These are phyloP conservation scores for Xestia xanthographa DNA, from an alignment of 2,888 invertebrate species.

Conservation along the genomic window DNA sequence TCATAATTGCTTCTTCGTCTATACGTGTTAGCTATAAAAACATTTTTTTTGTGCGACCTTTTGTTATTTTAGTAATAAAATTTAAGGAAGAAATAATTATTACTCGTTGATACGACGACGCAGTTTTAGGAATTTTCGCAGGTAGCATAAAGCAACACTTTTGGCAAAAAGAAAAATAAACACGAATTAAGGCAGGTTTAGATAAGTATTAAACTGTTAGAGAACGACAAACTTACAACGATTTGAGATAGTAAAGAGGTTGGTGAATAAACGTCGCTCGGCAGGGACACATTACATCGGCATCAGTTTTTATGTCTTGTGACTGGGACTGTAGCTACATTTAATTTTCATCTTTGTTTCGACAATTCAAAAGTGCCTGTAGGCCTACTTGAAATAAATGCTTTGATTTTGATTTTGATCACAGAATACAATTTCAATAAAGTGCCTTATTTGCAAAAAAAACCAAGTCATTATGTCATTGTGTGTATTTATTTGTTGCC, in stretches of 20 bases:
- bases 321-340: too few species aligned
- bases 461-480: background rate
- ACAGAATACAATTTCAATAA: background rate
- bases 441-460: background rate
- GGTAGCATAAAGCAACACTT: conserved; percentile 11
- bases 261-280: background rate
- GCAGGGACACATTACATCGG: background rate
- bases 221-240: background rate
- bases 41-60: conserved; percentile 75
- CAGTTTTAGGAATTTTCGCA: conserved; percentile 35
- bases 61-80: conserved; percentile 77
- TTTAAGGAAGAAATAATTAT: conserved; percentile 72
- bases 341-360: too few species aligned
- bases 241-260: background rate
- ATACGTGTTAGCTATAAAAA: conserved; percentile 78
- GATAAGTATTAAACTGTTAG: background rate
- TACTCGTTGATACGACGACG: conserved; percentile 66
- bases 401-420: too few species aligned
- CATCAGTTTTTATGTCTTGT: too few species aligned
- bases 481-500: background rate
- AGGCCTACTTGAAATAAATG: too few species aligned
- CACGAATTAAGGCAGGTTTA: background rate
- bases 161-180: background rate
- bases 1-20: conserved; percentile 85
- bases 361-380: too few species aligned